Evolutionary conservation across 35 echinoderm and acorn worm species (phyloP).

Genomic region (Apostichopus parvimensis): DNA sequence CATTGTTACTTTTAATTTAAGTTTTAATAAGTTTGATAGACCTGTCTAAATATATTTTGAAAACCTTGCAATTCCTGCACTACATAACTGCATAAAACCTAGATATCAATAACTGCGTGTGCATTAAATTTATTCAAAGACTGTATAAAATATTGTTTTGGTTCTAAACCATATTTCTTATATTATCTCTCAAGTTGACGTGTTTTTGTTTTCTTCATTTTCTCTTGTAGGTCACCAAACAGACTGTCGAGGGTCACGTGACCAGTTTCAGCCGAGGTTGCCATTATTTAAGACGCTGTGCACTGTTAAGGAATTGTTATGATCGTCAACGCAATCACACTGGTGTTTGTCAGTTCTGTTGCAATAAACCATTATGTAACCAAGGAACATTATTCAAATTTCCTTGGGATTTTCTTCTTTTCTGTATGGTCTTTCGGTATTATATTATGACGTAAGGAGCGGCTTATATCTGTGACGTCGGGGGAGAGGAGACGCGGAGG

Average conservation of each 20-base stretch:
- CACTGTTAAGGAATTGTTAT: background rate
- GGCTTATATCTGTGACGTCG: too few relatives aligned
- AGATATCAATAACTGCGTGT: background rate
- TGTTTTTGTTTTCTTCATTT: constrained; percentile 10
- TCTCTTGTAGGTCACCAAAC: background rate
- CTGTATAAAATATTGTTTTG: background rate
- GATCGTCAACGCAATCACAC: background rate
- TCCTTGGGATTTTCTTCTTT: background rate
- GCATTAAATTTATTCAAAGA: too few relatives aligned
- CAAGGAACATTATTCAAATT: background rate
- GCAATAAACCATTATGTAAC: constrained; percentile 5
- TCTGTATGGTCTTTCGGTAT: background rate
- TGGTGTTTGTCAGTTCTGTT: constrained; percentile 15
- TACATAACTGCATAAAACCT: too few relatives aligned
- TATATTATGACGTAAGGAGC: too few relatives aligned
- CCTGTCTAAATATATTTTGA: too few relatives aligned
- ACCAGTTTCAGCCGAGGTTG: constrained; percentile 43
- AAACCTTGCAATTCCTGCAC: too few relatives aligned
- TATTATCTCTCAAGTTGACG: too few relatives aligned
- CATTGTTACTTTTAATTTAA: too few relatives aligned
- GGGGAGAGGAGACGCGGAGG: too few relatives aligned
- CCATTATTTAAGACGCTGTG: background rate
- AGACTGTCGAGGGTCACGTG: constrained; percentile 11
- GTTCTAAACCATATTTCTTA: too few relatives aligned
- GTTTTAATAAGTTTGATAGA: too few relatives aligned